These are phyloP conservation scores for Polymixis flavicincta DNA, from an alignment of 2,888 invertebrate species.

Conservation along the genomic window DNA sequence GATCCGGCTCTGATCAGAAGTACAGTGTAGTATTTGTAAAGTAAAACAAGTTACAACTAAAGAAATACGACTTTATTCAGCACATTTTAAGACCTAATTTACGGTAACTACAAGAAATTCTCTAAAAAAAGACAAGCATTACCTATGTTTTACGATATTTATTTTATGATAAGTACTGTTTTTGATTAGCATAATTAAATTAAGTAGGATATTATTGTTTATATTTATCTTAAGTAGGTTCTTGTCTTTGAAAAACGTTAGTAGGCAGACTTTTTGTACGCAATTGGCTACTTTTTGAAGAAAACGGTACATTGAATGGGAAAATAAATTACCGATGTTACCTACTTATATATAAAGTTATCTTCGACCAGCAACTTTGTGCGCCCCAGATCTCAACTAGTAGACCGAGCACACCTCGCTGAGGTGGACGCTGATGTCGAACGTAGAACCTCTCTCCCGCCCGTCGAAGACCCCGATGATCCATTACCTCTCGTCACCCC, in stretches of 20 bases:
- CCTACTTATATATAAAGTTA: no score
- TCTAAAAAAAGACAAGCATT: neutral
- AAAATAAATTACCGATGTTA: neutral
- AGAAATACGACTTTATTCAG: neutral
- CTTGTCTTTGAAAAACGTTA: neutral
- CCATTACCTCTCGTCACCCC: no score
- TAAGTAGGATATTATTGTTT: neutral
- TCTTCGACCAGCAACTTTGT: no score
- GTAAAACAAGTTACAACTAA: neutral
- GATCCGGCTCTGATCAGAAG: constrained; percentile 26
- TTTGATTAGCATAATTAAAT: constrained; percentile 28
- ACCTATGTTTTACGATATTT: constrained; percentile 17
- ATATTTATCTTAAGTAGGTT: neutral
- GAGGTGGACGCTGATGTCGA: no score
- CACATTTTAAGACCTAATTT: neutral
- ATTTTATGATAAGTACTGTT: constrained; percentile 13
- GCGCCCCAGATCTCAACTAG: no score
- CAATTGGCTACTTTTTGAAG: neutral
- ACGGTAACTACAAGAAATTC: neutral
- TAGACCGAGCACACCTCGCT: no score
- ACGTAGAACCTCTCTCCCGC: no score
- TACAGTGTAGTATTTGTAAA: neutral
- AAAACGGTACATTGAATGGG: neutral
- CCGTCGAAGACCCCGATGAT: no score
- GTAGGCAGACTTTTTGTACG: neutral